Base-by-base conservation (phyloP, 2,113 vertebrate genomes). In the Sylvia atricapilla region DNA sequence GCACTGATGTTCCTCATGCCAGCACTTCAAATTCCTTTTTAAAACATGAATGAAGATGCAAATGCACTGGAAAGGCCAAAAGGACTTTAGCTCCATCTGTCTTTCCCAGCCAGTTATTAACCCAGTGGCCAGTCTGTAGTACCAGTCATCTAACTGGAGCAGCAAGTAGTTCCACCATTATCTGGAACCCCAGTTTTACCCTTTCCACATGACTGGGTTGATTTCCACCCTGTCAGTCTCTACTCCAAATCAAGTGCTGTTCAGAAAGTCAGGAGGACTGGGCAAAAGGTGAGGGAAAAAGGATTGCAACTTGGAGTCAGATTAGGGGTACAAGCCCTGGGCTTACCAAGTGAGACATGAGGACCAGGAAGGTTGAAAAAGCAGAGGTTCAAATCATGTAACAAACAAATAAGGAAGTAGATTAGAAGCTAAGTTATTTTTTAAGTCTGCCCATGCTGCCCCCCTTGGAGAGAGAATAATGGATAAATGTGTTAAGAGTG, bases 41-140 rank as follows among this genome's bases (percentile, higher is more conserved):
- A 74, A 95, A 86, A 80, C 12, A 66, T 68, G 39, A 93, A 89
- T 84, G 67, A 93, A 81, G n/a, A 76, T 13, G 6, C 4, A 5
- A 89, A 89, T 24, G 35, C 10, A 70, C 11, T 55, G 46, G 15
- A 43, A 92, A 72, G 66, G 66, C 90, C 60, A 75, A 93, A 94
- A 91, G 77, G 82, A 76, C 95, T 95, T 92, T 44, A 93, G 92
- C 82, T 95, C 88, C 85, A 90, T 75, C 84, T 91, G 85, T 58
- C 90, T 96, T 91, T 83, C 49, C 63, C 49, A 90, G 67, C 0
- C 58, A 85, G 92, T 60, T 93, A 87, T 27, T 77, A 73, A 92
- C 23, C 8, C 60, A 56, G 43, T 28, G 27, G 13, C 25, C 44
- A 17, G 23, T 23, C 53, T 60, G 49, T 46, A 37, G 35, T 50